Percentiles rank a stretch among this genome's conserved stretches.
Conservation (phyloP, 2,113 vertebrate genomes). For the Marcusenius ussheri region DNA sequence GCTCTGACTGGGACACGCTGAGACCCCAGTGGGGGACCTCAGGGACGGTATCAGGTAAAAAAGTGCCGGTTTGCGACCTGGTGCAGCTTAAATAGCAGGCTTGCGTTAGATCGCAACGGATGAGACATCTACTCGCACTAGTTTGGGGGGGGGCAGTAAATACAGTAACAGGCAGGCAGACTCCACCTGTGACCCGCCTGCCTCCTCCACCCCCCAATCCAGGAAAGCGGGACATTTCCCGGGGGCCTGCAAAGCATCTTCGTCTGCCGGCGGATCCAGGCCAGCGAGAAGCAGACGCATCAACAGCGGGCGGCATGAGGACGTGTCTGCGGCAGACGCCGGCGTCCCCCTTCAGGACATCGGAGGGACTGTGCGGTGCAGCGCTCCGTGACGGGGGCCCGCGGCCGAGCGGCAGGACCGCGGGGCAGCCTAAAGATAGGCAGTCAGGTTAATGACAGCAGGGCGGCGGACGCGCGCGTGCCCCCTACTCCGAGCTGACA, state of each 20-base stretch:
- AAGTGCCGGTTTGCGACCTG: neutral
- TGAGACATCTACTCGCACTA: neutral
- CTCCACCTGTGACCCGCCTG: neutral
- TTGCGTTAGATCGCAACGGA: neutral
- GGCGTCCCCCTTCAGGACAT: neutral
- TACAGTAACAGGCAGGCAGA: neutral
- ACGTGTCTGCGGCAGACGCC: neutral
- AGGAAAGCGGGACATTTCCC: constrained; percentile 5
- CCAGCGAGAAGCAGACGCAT: neutral
- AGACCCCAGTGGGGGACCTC: neutral
- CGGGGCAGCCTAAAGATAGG: constrained; percentile 54
- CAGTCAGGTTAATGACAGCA: constrained; percentile 60
- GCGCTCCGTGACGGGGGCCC: neutral
- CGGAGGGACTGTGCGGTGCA: neutral
- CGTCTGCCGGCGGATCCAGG: neutral
- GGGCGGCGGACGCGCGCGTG: constrained; percentile 36
- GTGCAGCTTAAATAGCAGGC: neutral
- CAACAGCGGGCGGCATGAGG: neutral
- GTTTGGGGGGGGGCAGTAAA: neutral
- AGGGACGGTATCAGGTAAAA: neutral
- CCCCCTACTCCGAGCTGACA: constrained; percentile 23
- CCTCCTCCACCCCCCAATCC: neutral
- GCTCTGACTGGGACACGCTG: neutral
- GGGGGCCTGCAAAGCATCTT: neutral
- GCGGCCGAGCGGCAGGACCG: constrained; percentile 34